A percentile compares a stretch with the other conserved stretches of the same genome.
Conservation (phyloP, 2,113 vertebrate genomes). For the Peromyscus leucopus region DNA sequence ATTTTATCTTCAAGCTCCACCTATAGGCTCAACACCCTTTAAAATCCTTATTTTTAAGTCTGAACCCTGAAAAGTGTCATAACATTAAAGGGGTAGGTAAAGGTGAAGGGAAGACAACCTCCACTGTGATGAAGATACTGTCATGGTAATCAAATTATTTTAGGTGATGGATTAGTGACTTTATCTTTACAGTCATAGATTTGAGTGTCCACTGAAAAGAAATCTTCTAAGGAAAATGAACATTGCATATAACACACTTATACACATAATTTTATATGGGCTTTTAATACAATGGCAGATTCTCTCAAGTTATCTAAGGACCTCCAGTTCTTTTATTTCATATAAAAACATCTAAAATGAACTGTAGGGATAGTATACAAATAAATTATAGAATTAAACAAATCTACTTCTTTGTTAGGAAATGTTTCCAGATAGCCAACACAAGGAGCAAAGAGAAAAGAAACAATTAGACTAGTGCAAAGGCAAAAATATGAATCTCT, state of each 20-base stretch:
- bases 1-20: constrained; percentile 2
- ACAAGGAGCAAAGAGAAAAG: neutral
- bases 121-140: neutral
- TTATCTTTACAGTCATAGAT: neutral
- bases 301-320: neutral
- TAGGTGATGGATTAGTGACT: neutral
- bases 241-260: neutral
- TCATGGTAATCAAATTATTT: neutral
- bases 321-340: neutral
- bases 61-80: neutral
- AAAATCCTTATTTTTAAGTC: neutral
- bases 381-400: constrained; percentile 35
- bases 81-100: neutral
- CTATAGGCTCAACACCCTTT: neutral
- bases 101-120: neutral
- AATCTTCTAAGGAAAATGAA: constrained; percentile 11
- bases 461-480: neutral
- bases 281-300: neutral
- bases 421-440: constrained; percentile 21
- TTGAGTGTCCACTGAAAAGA: neutral
- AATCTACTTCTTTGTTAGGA: constrained; percentile 13
- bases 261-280: neutral
- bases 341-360: constrained; percentile 48
- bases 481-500: neutral
- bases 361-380: constrained; percentile 6